Percentiles rank a stretch among this genome's conserved stretches.
Conservation (phyloP, 2,888 invertebrate species). For the Mythimna lalbum region DNA sequence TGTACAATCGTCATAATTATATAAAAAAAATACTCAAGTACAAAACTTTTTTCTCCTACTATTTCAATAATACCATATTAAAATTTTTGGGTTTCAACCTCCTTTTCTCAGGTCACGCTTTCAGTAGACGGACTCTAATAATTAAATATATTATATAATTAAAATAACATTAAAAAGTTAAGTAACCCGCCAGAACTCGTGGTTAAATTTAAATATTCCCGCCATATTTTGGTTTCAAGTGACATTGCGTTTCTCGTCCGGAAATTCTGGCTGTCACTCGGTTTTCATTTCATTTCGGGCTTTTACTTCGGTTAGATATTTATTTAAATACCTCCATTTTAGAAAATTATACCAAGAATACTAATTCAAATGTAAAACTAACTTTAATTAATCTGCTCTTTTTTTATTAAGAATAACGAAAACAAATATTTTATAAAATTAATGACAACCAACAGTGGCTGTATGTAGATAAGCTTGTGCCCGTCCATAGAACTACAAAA, state of each 20-base stretch:
- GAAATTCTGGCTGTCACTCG: constrained; percentile 22
- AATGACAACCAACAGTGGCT: constrained; percentile 56
- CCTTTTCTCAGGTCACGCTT: too few relatives aligned
- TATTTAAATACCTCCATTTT: background rate
- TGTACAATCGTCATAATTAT: too few relatives aligned
- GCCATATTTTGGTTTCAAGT: constrained; percentile 15
- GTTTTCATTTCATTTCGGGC: background rate
- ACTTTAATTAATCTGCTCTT: background rate
- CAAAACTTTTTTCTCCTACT: too few relatives aligned
- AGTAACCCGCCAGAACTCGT: background rate
- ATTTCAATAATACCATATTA: too few relatives aligned
- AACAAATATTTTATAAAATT: constrained; percentile 6
- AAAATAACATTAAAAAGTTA: too few relatives aligned
- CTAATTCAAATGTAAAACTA: background rate
- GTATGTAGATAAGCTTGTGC: constrained; percentile 60
- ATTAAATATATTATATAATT: background rate
- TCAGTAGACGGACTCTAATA: too few relatives aligned
- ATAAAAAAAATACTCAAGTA: too few relatives aligned
- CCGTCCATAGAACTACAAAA: constrained; percentile 68
- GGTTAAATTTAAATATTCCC: constrained; percentile 35
- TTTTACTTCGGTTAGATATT: background rate
- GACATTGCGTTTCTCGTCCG: constrained; percentile 28
- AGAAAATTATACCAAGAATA: background rate
- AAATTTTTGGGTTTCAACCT: too few relatives aligned
- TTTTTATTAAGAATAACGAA: background rate